These are phyloP conservation scores for Rhingia rostrata DNA, from an alignment of 2,888 invertebrate species.

Conservation along the genomic window DNA sequence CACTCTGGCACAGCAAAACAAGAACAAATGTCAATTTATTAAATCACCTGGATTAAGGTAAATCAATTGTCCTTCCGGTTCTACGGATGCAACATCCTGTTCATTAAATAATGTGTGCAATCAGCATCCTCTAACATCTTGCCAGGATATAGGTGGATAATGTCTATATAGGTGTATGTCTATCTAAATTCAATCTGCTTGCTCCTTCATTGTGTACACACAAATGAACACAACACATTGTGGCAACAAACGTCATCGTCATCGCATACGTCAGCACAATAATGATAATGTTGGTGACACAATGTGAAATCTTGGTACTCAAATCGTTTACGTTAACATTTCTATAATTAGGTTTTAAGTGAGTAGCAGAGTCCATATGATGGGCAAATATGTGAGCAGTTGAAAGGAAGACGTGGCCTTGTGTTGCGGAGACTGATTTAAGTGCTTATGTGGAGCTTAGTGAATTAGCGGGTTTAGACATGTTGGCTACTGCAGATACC, in stretches of 20 bases:
- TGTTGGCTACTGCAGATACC: too few species aligned
- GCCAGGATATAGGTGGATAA: not conserved
- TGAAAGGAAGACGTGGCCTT: too few species aligned
- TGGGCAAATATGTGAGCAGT: not conserved
- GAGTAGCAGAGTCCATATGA: constrained; percentile 1
- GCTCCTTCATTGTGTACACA: constrained; percentile 37
- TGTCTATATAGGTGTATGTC: not conserved
- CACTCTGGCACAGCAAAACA: constrained; percentile 8
- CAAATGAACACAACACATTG: constrained; percentile 60
- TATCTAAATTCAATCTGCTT: constrained; percentile 5
- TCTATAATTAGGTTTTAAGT: constrained; percentile 71
- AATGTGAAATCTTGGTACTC: constrained; percentile 63
- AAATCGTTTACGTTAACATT: constrained; percentile 70
- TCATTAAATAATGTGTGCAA: constrained; percentile 74
- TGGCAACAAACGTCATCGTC: constrained; percentile 63
- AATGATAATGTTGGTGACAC: constrained; percentile 69
- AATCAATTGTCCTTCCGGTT: constrained; percentile 73
- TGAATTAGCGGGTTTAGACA: too few species aligned
- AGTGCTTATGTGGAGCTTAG: too few species aligned
- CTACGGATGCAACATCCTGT: constrained; percentile 72
- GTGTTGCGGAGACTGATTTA: too few species aligned
- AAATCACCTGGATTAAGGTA: constrained; percentile 75
- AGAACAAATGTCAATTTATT: constrained; percentile 75
- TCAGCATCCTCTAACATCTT: constrained; percentile 69
- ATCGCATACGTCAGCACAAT: constrained; percentile 56